Base-by-base conservation (phyloP, 2,797 vertebrate genomes). In the Poecile montanus region DNA sequence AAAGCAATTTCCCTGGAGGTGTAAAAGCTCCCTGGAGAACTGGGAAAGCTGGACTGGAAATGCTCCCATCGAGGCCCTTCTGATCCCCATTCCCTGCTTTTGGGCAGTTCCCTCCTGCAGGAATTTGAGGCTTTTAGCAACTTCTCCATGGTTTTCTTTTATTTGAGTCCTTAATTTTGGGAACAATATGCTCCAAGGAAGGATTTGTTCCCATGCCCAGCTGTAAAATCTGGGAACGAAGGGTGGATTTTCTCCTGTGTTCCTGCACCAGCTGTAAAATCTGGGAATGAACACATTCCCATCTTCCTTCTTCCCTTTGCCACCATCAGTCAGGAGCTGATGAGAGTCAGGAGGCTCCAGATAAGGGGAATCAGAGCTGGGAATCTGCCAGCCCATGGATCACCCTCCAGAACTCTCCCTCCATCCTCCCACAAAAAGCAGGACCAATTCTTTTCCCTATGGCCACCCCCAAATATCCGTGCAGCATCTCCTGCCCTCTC, bases 111-210 rank as follows among this genome's bases (percentile, higher is more conserved):
- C 54, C 40, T 85, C 40, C 56, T 38, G 26, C 32, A 23, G 57
- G 57, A 57, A 48, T 13, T 29, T 2, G 23, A 57, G 27, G 30
- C 8, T 16, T 88, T 85, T 44, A 67, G 56, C 68, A 76, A 20
- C 54, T n/a, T 29, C 40, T 16, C 20, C 1, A 0, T 11, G 11
- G 2, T 18, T 19, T 13, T 20, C 58, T 68, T 36, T 8, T 15
- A 40, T 83, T 87, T 79, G 38, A 16, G 7, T 45, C 23, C 27
- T 50, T 77, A 60, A 38, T 74, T 44, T 42, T 17, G 13, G 27
- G 57, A 91, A 47, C 29, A 45, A 74, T 21, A 44, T 19, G 30
- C 44, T 85, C 19, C 32, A 45, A 44, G 44, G 78, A 79, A 73
- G 67, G 25, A 58, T 66, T 16, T 65, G 26, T 29, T 78, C 32